A percentile compares a stretch with the other conserved stretches of the same genome.
phyloP scores from a whole-genome alignment of 2,797 vertebrate genomes.

The Gobionotothen gibberifrons region DNA sequence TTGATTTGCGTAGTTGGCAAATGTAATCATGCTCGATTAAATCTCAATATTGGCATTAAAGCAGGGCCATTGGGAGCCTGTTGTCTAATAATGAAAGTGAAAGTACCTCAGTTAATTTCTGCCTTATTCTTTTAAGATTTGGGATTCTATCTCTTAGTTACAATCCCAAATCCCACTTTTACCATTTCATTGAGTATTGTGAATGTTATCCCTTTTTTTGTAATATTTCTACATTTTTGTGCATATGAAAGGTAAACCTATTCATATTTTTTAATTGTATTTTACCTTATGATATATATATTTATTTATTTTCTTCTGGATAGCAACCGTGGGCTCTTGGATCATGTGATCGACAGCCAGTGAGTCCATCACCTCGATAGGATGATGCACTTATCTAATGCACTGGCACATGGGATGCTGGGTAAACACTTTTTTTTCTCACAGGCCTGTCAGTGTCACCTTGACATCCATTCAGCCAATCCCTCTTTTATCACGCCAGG shows the following conservation, averaged over 20 bases:
- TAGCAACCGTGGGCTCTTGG: conserved; percentile 5
- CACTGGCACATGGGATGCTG: conserved; percentile 70
- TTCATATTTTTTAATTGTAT: neutral
- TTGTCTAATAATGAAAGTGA: neutral
- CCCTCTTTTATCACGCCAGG: conserved; percentile 30
- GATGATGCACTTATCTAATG: conserved; percentile 77
- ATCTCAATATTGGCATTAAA: neutral
- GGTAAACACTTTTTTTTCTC: conserved; percentile 71
- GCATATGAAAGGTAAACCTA: neutral
- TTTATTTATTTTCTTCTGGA: no score
- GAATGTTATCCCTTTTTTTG: neutral
- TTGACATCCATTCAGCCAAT: conserved; percentile 60
- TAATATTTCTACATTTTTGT: neutral
- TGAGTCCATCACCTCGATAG: conserved; percentile 59
- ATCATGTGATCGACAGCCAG: conserved; percentile 66
- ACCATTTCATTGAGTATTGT: neutral
- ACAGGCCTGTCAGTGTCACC: conserved; percentile 74
- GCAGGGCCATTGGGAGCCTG: neutral
- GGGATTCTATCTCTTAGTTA: no score
- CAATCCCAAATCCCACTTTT: no score
- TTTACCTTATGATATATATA: neutral
- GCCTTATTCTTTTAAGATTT: neutral
- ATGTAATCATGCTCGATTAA: neutral
- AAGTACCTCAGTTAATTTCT: neutral
- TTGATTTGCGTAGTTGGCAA: no score